Base-by-base conservation (phyloP, 2,888 invertebrate species). In the Glaucopsyche alexis region DNA sequence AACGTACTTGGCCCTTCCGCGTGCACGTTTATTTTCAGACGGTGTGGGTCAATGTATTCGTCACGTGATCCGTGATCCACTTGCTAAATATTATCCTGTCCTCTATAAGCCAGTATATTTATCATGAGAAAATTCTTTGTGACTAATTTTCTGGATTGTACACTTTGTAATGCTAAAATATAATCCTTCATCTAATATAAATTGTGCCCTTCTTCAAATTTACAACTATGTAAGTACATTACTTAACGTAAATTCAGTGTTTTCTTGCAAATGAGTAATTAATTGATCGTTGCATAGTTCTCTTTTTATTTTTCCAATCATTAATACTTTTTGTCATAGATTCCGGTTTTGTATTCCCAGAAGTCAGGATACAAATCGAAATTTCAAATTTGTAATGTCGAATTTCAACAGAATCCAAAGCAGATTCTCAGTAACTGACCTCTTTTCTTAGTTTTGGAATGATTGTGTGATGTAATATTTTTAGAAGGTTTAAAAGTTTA, bases 1-100 rank as follows among this genome's bases (percentile, higher is more conserved):
- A 11, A 6, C 4, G 1, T 47, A 47, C 11, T 29, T 9, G 14
- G 29, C 14, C 60, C 60, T 60, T 60, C 60, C 60, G 60, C 29
- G 11, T 38, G 29, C 60, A 60, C 29, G 60, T 60, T 29, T 60
- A 60, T 60, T 60, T 60, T 38, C 13, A 13, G 60, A 29, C 60
- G 60, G 60, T 60, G 60, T 60, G 60, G 60, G 60, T 60, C 60
- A 60, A 60, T 29, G 60, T 38, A 52, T 60, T 60, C 60, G 60
- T 47, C 47, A 47, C 47, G 11, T 60, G 60, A 14, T 29, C 29
- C 47, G 11, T 60, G 60, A 14, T 29, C 29, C 60, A 60, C 14
- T 60, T 38, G 60, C 60, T 60, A 19, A 60, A 60, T 55, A 16
- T 55, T 55, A 19, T 60, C 19, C 55, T 60, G 1, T 29, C 29